These are phyloP conservation scores for Chaetorhynchus papuensis DNA, from an alignment of 2,113 vertebrate genomes.

Conservation along the genomic window DNA sequence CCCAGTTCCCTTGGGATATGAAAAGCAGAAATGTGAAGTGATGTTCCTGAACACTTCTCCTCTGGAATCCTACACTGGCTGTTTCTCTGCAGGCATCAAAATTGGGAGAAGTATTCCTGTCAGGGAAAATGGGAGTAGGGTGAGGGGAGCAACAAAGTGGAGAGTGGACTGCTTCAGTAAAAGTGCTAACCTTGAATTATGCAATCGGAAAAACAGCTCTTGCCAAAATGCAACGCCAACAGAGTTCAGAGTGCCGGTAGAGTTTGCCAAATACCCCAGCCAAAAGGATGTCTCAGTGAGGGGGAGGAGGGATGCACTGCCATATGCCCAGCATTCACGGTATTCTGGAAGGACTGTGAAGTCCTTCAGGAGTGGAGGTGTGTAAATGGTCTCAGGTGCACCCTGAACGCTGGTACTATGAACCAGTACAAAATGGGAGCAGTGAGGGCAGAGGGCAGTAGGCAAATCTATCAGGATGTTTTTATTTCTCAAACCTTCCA, in stretches of 20 bases:
- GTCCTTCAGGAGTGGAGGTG: neutral
- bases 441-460: neutral
- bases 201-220: constrained; percentile 16
- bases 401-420: neutral
- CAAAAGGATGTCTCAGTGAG: constrained; percentile 22
- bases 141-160: neutral
- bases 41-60: neutral
- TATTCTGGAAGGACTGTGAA: neutral
- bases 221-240: neutral
- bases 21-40: neutral
- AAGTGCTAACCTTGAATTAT: constrained; percentile 51
- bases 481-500: neutral
- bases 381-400: neutral
- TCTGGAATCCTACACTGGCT: neutral
- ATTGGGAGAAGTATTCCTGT: neutral
- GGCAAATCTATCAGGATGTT: neutral
- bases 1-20: neutral
- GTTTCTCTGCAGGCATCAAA: neutral
- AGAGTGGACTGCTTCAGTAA: neutral
- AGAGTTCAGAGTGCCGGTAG: constrained; percentile 4
- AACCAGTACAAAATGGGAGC: neutral
- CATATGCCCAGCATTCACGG: neutral
- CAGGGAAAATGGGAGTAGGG: neutral
- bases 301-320: neutral
- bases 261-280: constrained; percentile 47